These are phyloP conservation scores for Dinomys branickii DNA, from an alignment of 2,113 vertebrate genomes.

Conservation along the genomic window DNA sequence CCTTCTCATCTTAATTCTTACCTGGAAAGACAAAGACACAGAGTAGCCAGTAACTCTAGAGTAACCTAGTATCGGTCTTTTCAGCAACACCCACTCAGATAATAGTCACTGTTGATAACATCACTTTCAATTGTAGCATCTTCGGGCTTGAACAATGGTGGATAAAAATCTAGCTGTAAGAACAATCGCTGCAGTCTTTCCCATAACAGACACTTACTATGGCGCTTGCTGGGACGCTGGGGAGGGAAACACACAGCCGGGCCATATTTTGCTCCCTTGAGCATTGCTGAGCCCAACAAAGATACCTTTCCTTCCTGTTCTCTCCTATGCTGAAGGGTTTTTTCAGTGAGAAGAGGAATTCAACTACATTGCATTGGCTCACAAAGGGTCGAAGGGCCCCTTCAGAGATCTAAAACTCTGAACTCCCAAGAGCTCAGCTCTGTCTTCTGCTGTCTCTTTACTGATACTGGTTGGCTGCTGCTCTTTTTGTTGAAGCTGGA, in stretches of 20 bases:
- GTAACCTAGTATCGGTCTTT: conserved; percentile 70
- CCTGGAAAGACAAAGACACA: conserved; percentile 39
- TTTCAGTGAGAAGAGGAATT: conserved; percentile 19
- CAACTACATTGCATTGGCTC: conserved; percentile 29
- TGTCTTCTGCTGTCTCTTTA: not conserved
- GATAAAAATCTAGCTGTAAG: conserved; percentile 69
- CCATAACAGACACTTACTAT: not conserved
- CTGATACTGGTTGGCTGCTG: not conserved
- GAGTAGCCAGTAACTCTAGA: not conserved
- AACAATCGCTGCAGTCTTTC: conserved; percentile 57
- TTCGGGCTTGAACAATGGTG: conserved; percentile 68
- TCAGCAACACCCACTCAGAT: conserved; percentile 73
- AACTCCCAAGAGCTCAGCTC: not conserved
- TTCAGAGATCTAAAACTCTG: conserved; percentile 11
- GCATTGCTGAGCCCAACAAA: conserved; percentile 32
- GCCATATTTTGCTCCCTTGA: not conserved
- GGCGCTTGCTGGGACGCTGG: not conserved
- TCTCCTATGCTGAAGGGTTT: not conserved
- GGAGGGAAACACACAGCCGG: not conserved
- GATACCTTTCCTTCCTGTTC: not conserved
- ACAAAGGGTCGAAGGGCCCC: not conserved
- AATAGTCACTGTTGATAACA: conserved; percentile 46
- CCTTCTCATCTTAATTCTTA: conserved; percentile 58
- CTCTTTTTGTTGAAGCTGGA: not conserved
- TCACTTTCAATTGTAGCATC: conserved; percentile 61